Base-by-base conservation (phyloP, 2,888 invertebrate genomes). In the Drosophila birchii region DNA sequence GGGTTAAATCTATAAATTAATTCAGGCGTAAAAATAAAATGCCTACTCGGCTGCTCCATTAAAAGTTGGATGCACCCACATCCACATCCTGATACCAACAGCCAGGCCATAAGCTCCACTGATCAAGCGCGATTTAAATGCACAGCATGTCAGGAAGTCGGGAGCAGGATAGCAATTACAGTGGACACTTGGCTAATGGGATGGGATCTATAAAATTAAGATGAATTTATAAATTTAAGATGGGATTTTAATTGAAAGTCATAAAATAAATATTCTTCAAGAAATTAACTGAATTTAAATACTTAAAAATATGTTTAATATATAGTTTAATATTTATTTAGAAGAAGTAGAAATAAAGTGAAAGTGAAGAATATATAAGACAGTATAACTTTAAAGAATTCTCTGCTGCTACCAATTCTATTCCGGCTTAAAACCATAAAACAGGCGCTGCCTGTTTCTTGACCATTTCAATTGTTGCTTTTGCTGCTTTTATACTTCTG, bases 81-180 rank as follows among this genome's bases (percentile, higher is more conserved):
- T 64, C 54, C 67, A 54, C 51, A 62, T 36, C 16, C 63, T 14
- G 5, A 3, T 11, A 38, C 14, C 18, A 29, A n/a, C n/a, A n/a
- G 5, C 57, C 23, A 23, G n/a, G 4, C 38, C 39, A 26, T 26
- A 49, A 38, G 60, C 70, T 44, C 20, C 69, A 43, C 14, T 54
- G 78, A 86, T 86, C 79, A 83, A 73, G 68, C 59, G 57, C 23
- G 70, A 83, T 86, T 83, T 79, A 83, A 79, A 83, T 80, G 81
- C 83, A 62, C 55, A 73, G 41, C 73, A 59, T 73, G 71, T 63
- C 20, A 36, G 38, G 20, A 66, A 26, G 38, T 41, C 41, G 39
- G 18, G 16, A 6, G 12, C 60, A 44, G 61, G 43, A 51, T 23
- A 53, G 41, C 16, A 43, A 23, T 9, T 51, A 61, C 51, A 66